Evolutionary conservation across 2,113 vertebrate genomes (phyloP), one percentile per base, ranked within the genome.

Genomic region (Caretta caretta): DNA sequence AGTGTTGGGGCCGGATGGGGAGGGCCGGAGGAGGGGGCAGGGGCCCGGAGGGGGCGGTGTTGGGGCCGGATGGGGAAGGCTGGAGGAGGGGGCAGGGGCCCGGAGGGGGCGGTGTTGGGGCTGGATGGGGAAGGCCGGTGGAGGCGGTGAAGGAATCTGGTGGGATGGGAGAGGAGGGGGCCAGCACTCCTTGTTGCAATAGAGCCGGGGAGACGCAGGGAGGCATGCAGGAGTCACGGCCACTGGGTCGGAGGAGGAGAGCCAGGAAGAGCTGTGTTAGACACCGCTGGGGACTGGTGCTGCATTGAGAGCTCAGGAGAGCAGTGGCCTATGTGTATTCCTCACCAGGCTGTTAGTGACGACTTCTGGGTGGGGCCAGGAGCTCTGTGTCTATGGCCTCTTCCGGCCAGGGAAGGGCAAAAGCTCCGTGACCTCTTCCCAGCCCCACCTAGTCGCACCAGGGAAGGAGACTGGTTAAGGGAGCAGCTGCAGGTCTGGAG

Each of bases 131-230:
- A 48, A 48, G 48, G 48, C 0, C 6, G 75, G 20, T 57, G 86
- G 0, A 59, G 49, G 87, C 86, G 78, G 9, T 0, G 62, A 10
- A 2, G 54, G 50, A 38, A 0, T 31, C 19, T 8, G 14, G 2
- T 19, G 17, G 25, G 35, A 27, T 10, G 56, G 27, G 29, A 12
- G 12, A 27, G 12, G 59, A 35, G 49, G 78, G 48, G 17, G 8
- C 49, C 31, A 51, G 31, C 17, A 51, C 29, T 16, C 3, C 49
- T 50, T 19, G 49, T 10, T 50, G 78, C 29, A 50, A 27, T 27
- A 25, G 42, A 24, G 42, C 38, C 5, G 20, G 20, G 38, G 20
- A 46, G 59, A 65, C 35, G 59, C 29, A 24, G 46, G 7, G 25
- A 9, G 25, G 16, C 8, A 7, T 76, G 24, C 31, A 2, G 2